phyloP scores from a whole-genome alignment of 2,113 vertebrate genomes.

The Rhabdornis inornatus region DNA sequence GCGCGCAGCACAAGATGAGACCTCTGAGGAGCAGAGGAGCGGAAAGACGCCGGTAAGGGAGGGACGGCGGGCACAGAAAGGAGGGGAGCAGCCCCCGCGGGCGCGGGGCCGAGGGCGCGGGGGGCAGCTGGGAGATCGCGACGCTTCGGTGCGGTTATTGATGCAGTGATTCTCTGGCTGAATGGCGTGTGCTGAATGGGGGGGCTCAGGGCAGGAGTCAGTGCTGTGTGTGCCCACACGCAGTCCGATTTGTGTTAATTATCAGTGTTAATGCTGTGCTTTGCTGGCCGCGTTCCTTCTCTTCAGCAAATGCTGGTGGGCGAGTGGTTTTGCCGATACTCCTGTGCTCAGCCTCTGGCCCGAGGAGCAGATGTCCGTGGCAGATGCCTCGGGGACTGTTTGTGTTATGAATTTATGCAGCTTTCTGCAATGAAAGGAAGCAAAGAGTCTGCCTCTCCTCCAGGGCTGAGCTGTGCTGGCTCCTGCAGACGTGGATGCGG shows the following conservation, averaged over 20 bases:
- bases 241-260: neutral
- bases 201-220: neutral
- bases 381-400: neutral
- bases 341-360: neutral
- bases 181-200: neutral
- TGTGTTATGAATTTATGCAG: neutral
- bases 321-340: neutral
- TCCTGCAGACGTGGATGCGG: neutral
- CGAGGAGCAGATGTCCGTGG: neutral
- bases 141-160: neutral
- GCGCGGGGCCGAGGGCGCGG: neutral
- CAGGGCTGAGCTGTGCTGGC: neutral
- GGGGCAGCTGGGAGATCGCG: neutral
- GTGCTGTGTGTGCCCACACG: neutral
- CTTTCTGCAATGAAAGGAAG: neutral
- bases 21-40: neutral
- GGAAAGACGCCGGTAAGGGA: conserved; percentile 5
- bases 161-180: neutral
- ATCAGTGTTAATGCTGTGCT: neutral
- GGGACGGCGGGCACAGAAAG: neutral
- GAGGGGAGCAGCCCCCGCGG: neutral
- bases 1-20: neutral
- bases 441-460: neutral
- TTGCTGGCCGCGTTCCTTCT: neutral
- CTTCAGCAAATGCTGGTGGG: neutral